Percentiles rank a stretch among this genome's conserved stretches.
phyloP scores from a whole-genome alignment of 2,888 invertebrate species.

The Ennomos fuscantarius region DNA sequence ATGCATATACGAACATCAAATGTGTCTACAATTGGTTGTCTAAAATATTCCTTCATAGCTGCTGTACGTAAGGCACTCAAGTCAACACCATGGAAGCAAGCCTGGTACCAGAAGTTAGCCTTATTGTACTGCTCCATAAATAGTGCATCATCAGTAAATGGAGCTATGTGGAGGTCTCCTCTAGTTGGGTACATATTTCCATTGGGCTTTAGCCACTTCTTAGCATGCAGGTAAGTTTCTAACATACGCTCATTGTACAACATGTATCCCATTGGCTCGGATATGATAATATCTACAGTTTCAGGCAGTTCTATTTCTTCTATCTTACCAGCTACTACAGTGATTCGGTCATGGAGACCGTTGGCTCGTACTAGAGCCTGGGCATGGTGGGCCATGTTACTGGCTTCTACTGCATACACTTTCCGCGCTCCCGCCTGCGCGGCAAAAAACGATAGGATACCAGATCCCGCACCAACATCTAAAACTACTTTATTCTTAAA shows the following conservation, averaged over 20 bases:
- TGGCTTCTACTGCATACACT: slow-evolving; percentile 99
- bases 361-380: slow-evolving; percentile 96
- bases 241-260: slow-evolving; percentile 99
- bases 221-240: slow-evolving; percentile 99
- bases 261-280: slow-evolving; percentile 99
- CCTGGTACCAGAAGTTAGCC: slow-evolving; percentile 99
- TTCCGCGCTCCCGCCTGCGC: slow-evolving; percentile 98
- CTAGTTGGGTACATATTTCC: slow-evolving; percentile 99
- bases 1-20: slow-evolving; percentile 99
- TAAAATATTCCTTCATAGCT: slow-evolving; percentile 98
- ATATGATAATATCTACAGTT: slow-evolving; percentile 98
- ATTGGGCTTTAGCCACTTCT: slow-evolving; percentile 97
- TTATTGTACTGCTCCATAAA: slow-evolving; percentile 99
- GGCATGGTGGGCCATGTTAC: slow-evolving; percentile 98
- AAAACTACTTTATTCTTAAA: slow-evolving; percentile 96
- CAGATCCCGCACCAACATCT: slow-evolving; percentile 99
- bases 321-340: slow-evolving; percentile 98
- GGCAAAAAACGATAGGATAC: slow-evolving; percentile 99
- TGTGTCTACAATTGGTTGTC: slow-evolving; percentile 99
- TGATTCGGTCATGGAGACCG: slow-evolving; percentile 93
- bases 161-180: slow-evolving; percentile 98
- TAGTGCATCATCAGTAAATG: slow-evolving; percentile 98
- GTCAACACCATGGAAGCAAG: slow-evolving; percentile 99
- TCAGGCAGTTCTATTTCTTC: slow-evolving; percentile 99
- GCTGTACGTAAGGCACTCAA: slow-evolving; percentile 95